These are phyloP conservation scores for Barbus barbus DNA, from an alignment of 2,113 vertebrate genomes.

Conservation along the genomic window DNA sequence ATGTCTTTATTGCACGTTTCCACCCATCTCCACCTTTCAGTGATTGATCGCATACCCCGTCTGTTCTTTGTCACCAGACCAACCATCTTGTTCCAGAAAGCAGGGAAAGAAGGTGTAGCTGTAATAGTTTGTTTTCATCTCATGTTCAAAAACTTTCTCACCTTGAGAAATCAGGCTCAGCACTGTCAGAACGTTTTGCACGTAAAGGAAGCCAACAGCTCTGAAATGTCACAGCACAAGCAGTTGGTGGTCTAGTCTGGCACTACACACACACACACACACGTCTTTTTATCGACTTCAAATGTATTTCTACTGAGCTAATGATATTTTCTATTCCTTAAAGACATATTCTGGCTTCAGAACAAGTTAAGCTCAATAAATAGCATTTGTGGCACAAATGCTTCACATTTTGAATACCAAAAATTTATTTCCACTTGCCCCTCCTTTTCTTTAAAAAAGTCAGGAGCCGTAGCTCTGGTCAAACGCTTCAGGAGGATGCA, in stretches of 20 bases:
- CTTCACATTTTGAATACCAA: not conserved
- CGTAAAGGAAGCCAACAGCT: not conserved
- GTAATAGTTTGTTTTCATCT: slow-evolving; percentile 36
- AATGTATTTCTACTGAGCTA: slow-evolving; percentile 15
- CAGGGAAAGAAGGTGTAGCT: slow-evolving; percentile 1
- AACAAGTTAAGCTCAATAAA: not conserved
- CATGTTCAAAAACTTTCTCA: slow-evolving; percentile 19
- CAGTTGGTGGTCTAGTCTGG: not conserved
- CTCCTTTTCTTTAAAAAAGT: too few relatives aligned
- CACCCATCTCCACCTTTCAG: not conserved
- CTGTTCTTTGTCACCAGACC: slow-evolving; percentile 31
- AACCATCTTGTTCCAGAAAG: slow-evolving; percentile 25
- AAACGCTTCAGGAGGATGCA: too few relatives aligned
- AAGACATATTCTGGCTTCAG: not conserved
- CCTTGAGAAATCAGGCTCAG: slow-evolving; percentile 12
- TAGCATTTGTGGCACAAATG: not conserved
- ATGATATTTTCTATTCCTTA: not conserved
- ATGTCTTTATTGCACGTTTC: not conserved
- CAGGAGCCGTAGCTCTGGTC: too few relatives aligned
- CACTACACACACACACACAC: not conserved
- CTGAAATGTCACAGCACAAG: slow-evolving; percentile 3
- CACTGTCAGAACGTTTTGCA: slow-evolving; percentile 7
- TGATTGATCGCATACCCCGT: slow-evolving; percentile 1
- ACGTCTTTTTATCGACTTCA: not conserved
- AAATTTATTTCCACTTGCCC: not conserved